Conservation (phyloP, 2,797 vertebrate species). For the Taeniopygia guttata region DNA sequence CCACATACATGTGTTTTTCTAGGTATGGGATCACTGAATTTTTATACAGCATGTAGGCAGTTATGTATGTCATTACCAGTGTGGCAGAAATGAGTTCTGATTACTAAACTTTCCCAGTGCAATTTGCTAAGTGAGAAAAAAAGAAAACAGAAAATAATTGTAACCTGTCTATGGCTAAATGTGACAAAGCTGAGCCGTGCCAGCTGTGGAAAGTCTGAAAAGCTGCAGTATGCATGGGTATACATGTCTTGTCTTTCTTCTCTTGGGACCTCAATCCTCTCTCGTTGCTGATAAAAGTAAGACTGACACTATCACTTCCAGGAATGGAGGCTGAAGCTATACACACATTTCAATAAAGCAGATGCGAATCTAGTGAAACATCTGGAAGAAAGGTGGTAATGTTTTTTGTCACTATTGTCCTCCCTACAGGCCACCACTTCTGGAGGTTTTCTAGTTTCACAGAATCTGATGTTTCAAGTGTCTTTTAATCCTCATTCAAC, state of each 20-base stretch:
- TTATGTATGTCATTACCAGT: conserved; percentile 8
- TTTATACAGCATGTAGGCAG: conserved; percentile 41
- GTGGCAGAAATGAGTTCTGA: background rate
- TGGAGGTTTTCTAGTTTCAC: background rate
- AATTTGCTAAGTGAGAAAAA: background rate
- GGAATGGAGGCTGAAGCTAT: background rate
- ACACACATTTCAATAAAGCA: background rate
- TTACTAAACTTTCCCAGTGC: background rate
- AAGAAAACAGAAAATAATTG: background rate
- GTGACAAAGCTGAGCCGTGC: background rate
- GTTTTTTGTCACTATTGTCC: background rate
- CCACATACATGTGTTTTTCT: conserved; percentile 37
- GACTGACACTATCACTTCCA: background rate
- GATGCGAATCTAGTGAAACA: background rate
- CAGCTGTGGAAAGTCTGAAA: background rate
- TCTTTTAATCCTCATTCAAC: background rate
- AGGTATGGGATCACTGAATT: conserved; percentile 25
- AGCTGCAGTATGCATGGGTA: background rate
- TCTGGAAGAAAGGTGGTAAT: background rate
- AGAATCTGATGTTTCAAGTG: background rate
- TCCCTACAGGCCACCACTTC: background rate
- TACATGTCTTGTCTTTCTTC: background rate
- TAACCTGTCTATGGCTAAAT: background rate
- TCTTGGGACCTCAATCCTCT: background rate
- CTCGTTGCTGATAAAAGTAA: background rate